phyloP scores from a whole-genome alignment of 2,113 vertebrate genomes.

The Clarias batrachus region DNA sequence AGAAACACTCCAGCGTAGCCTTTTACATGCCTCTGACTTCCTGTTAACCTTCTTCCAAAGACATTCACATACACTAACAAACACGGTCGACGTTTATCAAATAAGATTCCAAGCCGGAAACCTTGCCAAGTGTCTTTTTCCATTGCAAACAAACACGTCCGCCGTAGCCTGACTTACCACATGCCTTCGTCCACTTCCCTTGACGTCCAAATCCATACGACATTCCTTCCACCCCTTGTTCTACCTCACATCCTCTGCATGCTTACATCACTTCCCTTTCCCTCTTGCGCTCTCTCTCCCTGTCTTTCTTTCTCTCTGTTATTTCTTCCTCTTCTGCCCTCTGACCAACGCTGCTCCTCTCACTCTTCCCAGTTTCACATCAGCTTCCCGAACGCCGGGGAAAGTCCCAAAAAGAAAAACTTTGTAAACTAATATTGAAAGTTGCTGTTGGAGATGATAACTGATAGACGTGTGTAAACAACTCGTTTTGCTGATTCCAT shows the following conservation, averaged over 20 bases:
- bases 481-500: not conserved
- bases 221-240: conserved; percentile 21
- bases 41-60: not conserved
- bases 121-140: not conserved
- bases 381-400: conserved; percentile 41
- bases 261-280: conserved; percentile 44
- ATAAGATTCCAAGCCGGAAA: not conserved
- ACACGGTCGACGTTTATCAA: not conserved
- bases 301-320: not conserved
- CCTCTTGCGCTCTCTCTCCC: conserved; percentile 10
- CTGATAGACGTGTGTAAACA: conserved; percentile 12
- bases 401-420: not conserved
- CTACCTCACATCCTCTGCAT: conserved; percentile 12
- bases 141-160: not conserved
- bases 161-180: conserved; percentile 11
- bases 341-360: conserved; percentile 1
- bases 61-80: conserved; percentile 1
- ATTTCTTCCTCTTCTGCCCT: conserved; percentile 12
- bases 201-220: conserved; percentile 31
- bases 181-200: conserved; percentile 30
- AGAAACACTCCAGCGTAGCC: not conserved
- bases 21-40: not conserved
- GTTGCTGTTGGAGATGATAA: conserved; percentile 53
- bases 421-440: conserved; percentile 67
- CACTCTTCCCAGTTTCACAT: conserved; percentile 1